Percentiles rank a stretch among this genome's conserved stretches.
These are phyloP conservation scores for Tribolium freemani DNA, from an alignment of 2,888 invertebrate genomes.

Conservation along the genomic window DNA sequence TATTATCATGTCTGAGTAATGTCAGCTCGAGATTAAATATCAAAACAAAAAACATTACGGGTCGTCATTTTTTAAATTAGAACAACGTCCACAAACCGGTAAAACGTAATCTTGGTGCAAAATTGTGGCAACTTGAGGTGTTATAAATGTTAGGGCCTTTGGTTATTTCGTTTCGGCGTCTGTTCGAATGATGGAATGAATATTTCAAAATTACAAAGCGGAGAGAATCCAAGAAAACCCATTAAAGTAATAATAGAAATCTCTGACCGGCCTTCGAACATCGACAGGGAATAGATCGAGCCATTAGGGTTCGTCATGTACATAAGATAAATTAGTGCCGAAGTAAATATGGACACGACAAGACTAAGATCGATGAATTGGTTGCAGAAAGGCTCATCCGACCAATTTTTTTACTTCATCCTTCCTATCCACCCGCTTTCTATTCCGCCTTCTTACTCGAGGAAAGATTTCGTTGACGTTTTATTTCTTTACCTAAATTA, in stretches of 20 bases:
- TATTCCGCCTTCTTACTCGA: slow-evolving; percentile 16
- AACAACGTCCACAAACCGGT: neutral
- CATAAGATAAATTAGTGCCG: slow-evolving; percentile 63
- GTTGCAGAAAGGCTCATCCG: slow-evolving; percentile 42
- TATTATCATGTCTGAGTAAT: slow-evolving; percentile 45
- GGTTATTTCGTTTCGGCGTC: slow-evolving; percentile 1
- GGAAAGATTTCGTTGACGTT: slow-evolving; percentile 19
- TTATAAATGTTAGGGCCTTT: neutral
- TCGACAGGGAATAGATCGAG: slow-evolving; percentile 49
- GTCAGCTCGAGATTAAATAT: slow-evolving; percentile 31
- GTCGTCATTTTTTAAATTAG: slow-evolving; percentile 15
- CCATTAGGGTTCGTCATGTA: slow-evolving; percentile 59
- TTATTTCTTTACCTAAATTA: slow-evolving; percentile 31
- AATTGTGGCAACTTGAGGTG: neutral
- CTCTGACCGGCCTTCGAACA: slow-evolving; percentile 38
- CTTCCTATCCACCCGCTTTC: slow-evolving; percentile 1
- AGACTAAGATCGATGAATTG: slow-evolving; percentile 62
- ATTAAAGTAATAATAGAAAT: slow-evolving; percentile 46
- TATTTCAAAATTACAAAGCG: slow-evolving; percentile 22
- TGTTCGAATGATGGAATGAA: slow-evolving; percentile 12
- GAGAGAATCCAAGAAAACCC: slow-evolving; percentile 31
- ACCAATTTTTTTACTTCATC: slow-evolving; percentile 16
- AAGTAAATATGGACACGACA: slow-evolving; percentile 62
- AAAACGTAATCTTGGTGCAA: neutral
- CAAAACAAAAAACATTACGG: slow-evolving; percentile 28